A percentile compares a stretch with the other conserved stretches of the same genome.
These are phyloP conservation scores for Tenebrosternarchus preto DNA, from an alignment of 2,113 vertebrate genomes.

Conservation along the genomic window DNA sequence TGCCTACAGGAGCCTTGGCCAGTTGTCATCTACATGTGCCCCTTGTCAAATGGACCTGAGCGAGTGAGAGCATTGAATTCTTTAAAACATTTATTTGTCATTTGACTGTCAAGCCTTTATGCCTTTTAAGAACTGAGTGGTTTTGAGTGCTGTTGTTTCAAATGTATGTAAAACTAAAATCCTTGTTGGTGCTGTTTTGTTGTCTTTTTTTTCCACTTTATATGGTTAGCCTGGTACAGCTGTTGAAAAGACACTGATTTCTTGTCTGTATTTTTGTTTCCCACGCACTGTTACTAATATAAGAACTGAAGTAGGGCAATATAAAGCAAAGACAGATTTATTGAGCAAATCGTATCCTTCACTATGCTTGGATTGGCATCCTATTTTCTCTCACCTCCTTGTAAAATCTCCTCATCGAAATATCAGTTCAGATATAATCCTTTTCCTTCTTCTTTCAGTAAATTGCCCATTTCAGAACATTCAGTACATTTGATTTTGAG, in stretches of 20 bases:
- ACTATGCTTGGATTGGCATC: not conserved
- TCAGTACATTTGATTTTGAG: conserved; percentile 35
- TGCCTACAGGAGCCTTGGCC: conserved; percentile 13
- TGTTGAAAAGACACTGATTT: conserved; percentile 7
- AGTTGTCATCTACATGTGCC: not conserved
- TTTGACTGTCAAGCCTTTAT: conserved; percentile 19
- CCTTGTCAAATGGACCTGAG: conserved; percentile 19
- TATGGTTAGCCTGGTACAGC: conserved; percentile 30
- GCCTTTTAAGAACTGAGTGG: conserved; percentile 42
- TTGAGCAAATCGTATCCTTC: conserved; percentile 1
- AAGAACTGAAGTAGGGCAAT: conserved; percentile 16
- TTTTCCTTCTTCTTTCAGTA: not conserved
- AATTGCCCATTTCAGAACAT: conserved; percentile 27
- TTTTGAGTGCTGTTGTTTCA: conserved; percentile 42
- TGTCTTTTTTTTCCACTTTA: conserved; percentile 49
- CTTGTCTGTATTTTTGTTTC: not conserved
- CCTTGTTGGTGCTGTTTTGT: conserved; percentile 32
- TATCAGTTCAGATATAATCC: not conserved
- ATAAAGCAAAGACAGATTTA: not conserved
- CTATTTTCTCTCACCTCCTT: not conserved
- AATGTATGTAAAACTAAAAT: conserved; percentile 27
- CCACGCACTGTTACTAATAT: conserved; percentile 36
- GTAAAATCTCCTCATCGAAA: conserved; percentile 16
- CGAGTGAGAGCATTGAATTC: not conserved
- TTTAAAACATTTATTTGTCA: conserved; percentile 28